These are phyloP conservation scores for Bambusicola thoracicus DNA, from an alignment of 2,113 vertebrate species.

Conservation along the genomic window DNA sequence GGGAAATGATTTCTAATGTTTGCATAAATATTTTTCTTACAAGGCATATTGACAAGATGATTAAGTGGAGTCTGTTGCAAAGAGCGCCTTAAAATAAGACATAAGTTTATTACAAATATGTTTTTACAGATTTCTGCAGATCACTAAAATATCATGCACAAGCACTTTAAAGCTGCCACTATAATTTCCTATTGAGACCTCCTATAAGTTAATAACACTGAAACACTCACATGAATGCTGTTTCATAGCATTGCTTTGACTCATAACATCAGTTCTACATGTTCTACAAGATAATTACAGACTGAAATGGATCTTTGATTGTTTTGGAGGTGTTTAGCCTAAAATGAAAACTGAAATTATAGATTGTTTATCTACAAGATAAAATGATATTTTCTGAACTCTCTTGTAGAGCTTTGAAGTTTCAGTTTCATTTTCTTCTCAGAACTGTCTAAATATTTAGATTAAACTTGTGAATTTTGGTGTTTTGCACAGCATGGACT, in stretches of 20 bases:
- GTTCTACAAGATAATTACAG: not conserved
- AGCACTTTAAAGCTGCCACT: not conserved
- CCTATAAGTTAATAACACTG: not conserved
- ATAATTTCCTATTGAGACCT: not conserved
- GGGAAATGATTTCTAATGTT: not conserved
- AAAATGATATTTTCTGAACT: not conserved
- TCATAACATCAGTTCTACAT: not conserved
- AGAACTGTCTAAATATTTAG: not conserved
- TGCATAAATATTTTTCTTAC: not conserved
- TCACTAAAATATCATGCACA: not conserved
- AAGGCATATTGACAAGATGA: not conserved
- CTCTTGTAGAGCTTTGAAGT: not conserved
- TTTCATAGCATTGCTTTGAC: not conserved
- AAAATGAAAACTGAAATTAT: not conserved
- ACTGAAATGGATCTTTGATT: not conserved
- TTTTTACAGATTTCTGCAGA: not conserved
- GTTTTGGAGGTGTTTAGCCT: not conserved
- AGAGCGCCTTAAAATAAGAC: not conserved
- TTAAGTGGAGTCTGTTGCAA: not conserved
- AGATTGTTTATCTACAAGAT: not conserved
- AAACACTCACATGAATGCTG: not conserved
- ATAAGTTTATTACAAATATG: fast-evolving
- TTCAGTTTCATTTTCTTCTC: not conserved
- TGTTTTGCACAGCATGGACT: not conserved
- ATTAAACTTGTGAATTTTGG: not conserved